Evolutionary conservation across 2,888 invertebrate genomes (phyloP), one percentile per base, ranked within the genome.

Genomic region (Calliphora vomitoria): DNA sequence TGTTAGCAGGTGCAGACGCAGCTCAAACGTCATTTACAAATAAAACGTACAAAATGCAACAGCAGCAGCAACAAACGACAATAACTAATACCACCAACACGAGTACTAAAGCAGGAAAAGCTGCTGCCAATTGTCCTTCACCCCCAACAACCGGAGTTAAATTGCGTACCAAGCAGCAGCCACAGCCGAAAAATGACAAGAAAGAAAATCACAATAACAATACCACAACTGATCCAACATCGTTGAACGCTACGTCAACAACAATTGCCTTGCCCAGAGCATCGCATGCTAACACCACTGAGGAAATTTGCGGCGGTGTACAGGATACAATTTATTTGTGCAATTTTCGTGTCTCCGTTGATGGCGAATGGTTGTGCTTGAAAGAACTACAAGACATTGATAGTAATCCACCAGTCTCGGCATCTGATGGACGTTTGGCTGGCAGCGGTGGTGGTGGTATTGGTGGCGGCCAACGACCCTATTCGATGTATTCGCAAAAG

Each of bases 241-340:
- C 58, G 10, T 15, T 60, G 18, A n/a, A 76, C 4, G 58, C 75
- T 25, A 74, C 72, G 85, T 90, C 92, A 83, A 92, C 90, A 87
- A 93, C 93, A 88, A 93, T 94, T 84, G 86, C 93, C 11, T 79
- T 94, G 86, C 93, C 94, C 35, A 93, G 94, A 88, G 92, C 94
- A 58, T 94, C 94, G 58, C 94, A 95, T 88, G 94, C 93, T 47
- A 93, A 93, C 81, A 92, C 92, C 74, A 92, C 72, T 82, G 93
- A 93, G 82, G 93, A 93, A 84, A 91, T 93, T 76, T 91, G 92
- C 58, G 93, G 93, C 90, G 97, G 97, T 90, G 98, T 98, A 68
- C 98, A 98, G 94, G 98, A 99, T 94, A 99, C 98, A 82, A 98
- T 99, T 92, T 99, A 99, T 94, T 94, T 99, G 93, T 99, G 99